phyloP scores from a whole-genome alignment of 2,888 invertebrate species.

The Cerastis leucographa region DNA sequence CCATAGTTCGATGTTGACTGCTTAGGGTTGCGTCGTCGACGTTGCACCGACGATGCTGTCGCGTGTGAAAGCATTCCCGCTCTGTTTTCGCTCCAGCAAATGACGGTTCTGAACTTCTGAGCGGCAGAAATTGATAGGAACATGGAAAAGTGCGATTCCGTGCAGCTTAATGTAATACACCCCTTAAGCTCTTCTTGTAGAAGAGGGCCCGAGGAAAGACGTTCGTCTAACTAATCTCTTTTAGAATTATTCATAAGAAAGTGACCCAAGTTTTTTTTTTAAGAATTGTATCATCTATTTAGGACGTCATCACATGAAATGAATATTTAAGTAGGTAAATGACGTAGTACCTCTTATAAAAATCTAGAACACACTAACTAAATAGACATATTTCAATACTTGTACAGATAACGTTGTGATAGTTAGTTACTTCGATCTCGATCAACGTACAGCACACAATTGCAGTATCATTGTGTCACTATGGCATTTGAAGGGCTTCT shows the following conservation, averaged over 20 bases:
- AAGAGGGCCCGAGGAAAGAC: background rate
- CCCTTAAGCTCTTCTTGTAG: background rate
- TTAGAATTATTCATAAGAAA: background rate
- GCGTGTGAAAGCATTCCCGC: no score
- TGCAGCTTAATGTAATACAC: no score
- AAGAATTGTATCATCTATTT: slow-evolving; percentile 11
- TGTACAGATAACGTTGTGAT: slow-evolving; percentile 4
- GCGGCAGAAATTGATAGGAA: no score
- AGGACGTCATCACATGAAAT: slow-evolving; percentile 1
- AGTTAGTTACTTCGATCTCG: slow-evolving; percentile 2
- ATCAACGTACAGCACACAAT: slow-evolving; percentile 6
- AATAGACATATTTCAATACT: slow-evolving; percentile 17
- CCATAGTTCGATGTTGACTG: no score
- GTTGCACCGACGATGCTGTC: no score
- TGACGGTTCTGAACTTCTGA: no score
- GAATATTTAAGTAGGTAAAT: background rate
- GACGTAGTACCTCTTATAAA: slow-evolving; percentile 5
- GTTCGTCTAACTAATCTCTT: background rate
- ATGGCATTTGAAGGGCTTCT: slow-evolving; percentile 53
- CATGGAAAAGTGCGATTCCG: no score
- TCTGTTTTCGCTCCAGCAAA: no score
- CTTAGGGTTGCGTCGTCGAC: no score
- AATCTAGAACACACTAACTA: slow-evolving; percentile 35
- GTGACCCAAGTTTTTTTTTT: background rate
- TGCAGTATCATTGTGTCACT: slow-evolving; percentile 27